A percentile compares a stretch with the other conserved stretches of the same genome.
These are phyloP conservation scores for Athripsodes cinereus DNA, from an alignment of 2,888 invertebrate genomes.

Conservation along the genomic window DNA sequence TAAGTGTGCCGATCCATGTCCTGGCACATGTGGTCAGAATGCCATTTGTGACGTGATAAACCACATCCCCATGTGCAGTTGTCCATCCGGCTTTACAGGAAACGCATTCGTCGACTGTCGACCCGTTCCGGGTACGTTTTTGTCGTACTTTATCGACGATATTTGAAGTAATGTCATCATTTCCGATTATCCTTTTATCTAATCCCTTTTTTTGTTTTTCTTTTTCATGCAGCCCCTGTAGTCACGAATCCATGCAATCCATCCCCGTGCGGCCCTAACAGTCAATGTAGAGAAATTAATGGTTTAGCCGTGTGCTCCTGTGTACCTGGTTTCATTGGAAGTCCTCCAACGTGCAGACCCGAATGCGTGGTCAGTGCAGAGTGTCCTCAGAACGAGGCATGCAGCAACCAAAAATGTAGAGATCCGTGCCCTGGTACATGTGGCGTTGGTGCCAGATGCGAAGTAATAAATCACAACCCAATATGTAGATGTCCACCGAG, in stretches of 20 bases:
- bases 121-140: slow-evolving; percentile 37
- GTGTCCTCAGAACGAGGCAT: slow-evolving; percentile 71
- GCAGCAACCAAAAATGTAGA: slow-evolving; percentile 71
- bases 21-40: slow-evolving; percentile 67
- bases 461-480: slow-evolving; percentile 79
- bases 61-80: slow-evolving; percentile 72
- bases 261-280: slow-evolving; percentile 76
- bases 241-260: slow-evolving; percentile 65
- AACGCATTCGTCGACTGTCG: slow-evolving; percentile 72
- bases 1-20: slow-evolving; percentile 72
- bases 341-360: slow-evolving; percentile 77
- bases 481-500: slow-evolving; percentile 73
- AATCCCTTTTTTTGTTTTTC: not conserved
- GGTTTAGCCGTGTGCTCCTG: slow-evolving; percentile 76
- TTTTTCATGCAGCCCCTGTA: slow-evolving; percentile 31
- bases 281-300: slow-evolving; percentile 64
- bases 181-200: not conserved
- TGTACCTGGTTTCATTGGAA: slow-evolving; percentile 68
- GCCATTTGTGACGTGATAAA: slow-evolving; percentile 68
- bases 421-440: slow-evolving; percentile 84
- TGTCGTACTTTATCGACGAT: slow-evolving; percentile 36
- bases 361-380: slow-evolving; percentile 81
- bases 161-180: slow-evolving; percentile 37
- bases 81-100: slow-evolving; percentile 63
- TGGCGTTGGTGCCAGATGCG: slow-evolving; percentile 68